phyloP scores from a whole-genome alignment of 2,888 invertebrate species.

The Xestia ashworthii region DNA sequence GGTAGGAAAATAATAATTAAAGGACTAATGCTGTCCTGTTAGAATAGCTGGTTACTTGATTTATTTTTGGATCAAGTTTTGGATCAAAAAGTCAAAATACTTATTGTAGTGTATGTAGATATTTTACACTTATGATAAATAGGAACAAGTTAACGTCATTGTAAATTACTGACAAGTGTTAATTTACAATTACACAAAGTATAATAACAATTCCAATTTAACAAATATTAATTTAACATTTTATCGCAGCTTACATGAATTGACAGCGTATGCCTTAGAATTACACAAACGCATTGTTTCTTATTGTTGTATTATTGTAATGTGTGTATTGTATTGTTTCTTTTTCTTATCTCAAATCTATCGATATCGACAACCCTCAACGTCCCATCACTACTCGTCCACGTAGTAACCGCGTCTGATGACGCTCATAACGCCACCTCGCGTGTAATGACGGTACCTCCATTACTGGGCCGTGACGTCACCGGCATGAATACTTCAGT shows the following conservation, averaged over 20 bases:
- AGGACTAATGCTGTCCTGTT: neutral
- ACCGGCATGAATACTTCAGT: conserved; percentile 40
- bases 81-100: neutral
- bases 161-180: neutral
- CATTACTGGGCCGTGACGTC: conserved; percentile 58
- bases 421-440: conserved; percentile 64
- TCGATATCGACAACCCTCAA: conserved; percentile 31
- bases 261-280: neutral
- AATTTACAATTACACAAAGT: neutral
- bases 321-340: no score
- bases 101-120: no score
- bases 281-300: neutral
- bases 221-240: neutral
- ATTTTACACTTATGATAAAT: neutral
- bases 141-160: neutral
- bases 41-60: neutral
- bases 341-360: neutral
- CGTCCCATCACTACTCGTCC: conserved; percentile 68
- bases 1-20: neutral
- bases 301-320: no score
- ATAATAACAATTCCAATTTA: no score
- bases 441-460: conserved; percentile 63
- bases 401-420: conserved; percentile 67
- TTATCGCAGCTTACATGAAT: neutral
- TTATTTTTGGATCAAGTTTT: neutral